Evolutionary conservation across 2,888 invertebrate species (phyloP).

Genomic region (Thecocarcelia acutangulata): DNA sequence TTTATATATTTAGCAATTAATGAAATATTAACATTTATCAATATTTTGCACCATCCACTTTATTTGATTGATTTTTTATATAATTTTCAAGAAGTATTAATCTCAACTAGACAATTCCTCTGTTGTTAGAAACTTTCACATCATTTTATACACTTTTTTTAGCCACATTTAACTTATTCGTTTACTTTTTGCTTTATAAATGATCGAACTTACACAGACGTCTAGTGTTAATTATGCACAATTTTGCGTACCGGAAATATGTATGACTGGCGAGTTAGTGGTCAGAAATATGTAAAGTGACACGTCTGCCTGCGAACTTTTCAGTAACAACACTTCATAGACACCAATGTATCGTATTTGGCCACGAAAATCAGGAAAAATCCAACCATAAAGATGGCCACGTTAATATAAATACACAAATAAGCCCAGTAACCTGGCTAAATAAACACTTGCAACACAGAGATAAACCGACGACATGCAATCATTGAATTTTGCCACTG

Average conservation of each 20-base stretch:
- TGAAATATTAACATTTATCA: too few species aligned
- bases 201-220: background rate
- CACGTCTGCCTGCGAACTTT: conserved; percentile 70
- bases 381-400: conserved; percentile 66
- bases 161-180: background rate
- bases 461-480: conserved; percentile 53
- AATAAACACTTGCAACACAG: conserved; percentile 54
- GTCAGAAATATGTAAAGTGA: conserved; percentile 79
- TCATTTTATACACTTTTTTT: background rate
- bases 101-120: too few species aligned
- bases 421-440: conserved; percentile 55
- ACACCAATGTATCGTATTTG: conserved; percentile 42
- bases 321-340: conserved; percentile 48
- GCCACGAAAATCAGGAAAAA: conserved; percentile 67
- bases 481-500: conserved; percentile 54
- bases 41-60: too few species aligned
- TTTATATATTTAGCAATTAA: too few species aligned
- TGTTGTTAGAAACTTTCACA: background rate
- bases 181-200: conserved; percentile 25
- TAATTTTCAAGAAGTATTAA: too few species aligned
- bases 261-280: conserved; percentile 80
- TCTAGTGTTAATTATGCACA: conserved; percentile 70
- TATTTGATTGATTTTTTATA: too few species aligned
- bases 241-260: conserved; percentile 77
- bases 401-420: conserved; percentile 63